Evolutionary conservation across 2,797 vertebrate genomes (phyloP).

Genomic region (Lycodopsis pacificus): DNA sequence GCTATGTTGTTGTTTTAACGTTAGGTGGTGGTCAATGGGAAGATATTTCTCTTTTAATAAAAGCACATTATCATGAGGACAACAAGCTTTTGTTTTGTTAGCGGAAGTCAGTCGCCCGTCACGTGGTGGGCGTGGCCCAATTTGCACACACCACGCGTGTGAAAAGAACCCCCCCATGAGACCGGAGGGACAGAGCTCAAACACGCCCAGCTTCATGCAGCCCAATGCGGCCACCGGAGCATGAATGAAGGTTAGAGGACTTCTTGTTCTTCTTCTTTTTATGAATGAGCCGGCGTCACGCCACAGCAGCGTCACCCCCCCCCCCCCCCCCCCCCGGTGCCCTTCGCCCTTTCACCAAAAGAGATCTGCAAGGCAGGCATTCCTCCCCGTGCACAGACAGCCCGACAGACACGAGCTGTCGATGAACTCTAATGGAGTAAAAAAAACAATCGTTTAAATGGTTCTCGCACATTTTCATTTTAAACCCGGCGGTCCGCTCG

Average conservation of each 20-base stretch:
- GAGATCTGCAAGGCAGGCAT: slow-evolving; percentile 54
- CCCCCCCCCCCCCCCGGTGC: slow-evolving; percentile 69
- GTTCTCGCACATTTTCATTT: no score
- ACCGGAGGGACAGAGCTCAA: not conserved
- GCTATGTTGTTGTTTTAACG: no score
- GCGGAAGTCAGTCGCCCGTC: not conserved
- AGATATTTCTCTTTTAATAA: no score
- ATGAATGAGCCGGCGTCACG: slow-evolving; percentile 94
- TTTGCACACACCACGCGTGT: slow-evolving; percentile 14
- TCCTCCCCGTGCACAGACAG: slow-evolving; percentile 36
- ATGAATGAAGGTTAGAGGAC: slow-evolving; percentile 89
- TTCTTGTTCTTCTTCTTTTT: slow-evolving; percentile 76
- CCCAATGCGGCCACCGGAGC: slow-evolving; percentile 46
- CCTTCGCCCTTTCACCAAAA: slow-evolving; percentile 76
- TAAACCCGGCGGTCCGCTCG: no score
- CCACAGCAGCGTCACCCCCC: slow-evolving; percentile 88
- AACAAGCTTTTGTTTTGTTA: not conserved
- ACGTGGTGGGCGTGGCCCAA: slow-evolving; percentile 40
- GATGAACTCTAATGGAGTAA: slow-evolving; percentile 5
- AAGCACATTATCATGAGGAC: not conserved
- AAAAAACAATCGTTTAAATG: no score
- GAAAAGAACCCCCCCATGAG: slow-evolving; percentile 1
- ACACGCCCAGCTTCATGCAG: not conserved
- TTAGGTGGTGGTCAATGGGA: no score
- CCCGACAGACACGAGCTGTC: slow-evolving; percentile 4